phyloP scores from a whole-genome alignment of 2,113 vertebrate genomes.

The Channa maculata region DNA sequence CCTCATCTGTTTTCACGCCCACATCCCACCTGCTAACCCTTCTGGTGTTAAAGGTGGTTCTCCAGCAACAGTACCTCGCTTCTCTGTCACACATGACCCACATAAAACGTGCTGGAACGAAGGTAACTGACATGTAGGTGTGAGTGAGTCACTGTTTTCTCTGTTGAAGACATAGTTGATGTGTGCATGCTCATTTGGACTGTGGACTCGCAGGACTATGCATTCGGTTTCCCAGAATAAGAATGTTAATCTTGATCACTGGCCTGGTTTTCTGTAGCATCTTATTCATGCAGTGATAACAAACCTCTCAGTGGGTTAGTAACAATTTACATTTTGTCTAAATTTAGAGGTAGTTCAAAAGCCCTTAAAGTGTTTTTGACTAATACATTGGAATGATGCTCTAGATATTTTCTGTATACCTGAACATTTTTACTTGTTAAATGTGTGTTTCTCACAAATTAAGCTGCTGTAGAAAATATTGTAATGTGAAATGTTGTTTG shows the following conservation, averaged over 20 bases:
- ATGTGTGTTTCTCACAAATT: no score
- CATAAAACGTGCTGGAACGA: conserved; percentile 4
- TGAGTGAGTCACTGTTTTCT: conserved; percentile 52
- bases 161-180: conserved; percentile 29
- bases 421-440: no score
- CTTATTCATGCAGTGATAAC: conserved; percentile 10
- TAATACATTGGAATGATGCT: conserved; percentile 2
- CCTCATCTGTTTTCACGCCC: conserved; percentile 21
- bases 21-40: neutral
- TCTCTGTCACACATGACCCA: conserved; percentile 20
- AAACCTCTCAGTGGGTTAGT: neutral
- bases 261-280: conserved; percentile 45
- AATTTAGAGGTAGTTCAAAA: conserved; percentile 38
- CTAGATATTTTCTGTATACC: no score
- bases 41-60: conserved; percentile 22
- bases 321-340: conserved; percentile 31
- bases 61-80: neutral
- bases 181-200: conserved; percentile 34
- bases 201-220: conserved; percentile 35
- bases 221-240: conserved; percentile 44
- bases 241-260: conserved; percentile 42
- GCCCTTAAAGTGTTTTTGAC: neutral
- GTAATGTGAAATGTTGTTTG: no score
- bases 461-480: no score
- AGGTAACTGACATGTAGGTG: conserved; percentile 49